These are phyloP conservation scores for Cheilosia urbana DNA, from an alignment of 2,888 invertebrate genomes.

Conservation along the genomic window DNA sequence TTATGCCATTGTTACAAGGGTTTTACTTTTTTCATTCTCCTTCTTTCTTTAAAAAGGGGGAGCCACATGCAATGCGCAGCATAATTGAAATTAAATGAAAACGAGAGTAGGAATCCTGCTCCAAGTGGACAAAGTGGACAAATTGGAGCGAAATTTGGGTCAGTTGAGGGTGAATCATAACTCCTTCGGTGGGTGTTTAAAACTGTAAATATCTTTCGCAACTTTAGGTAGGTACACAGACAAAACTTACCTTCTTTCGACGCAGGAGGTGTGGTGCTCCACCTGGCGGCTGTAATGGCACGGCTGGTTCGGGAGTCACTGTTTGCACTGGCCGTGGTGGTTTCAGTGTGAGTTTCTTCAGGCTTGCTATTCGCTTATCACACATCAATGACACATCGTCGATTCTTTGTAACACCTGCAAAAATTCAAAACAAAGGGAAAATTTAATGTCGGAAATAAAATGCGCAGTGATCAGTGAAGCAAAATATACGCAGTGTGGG, in stretches of 20 bases:
- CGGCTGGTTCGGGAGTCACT: constrained; percentile 90
- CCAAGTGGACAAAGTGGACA: constrained; percentile 34
- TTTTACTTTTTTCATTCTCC: not conserved
- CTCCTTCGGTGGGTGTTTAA: no score
- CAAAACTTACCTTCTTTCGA: constrained; percentile 82
- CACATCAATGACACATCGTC: constrained; percentile 98
- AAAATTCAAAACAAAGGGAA: constrained; percentile 52
- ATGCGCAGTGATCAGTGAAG: no score
- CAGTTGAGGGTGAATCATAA: constrained; percentile 38
- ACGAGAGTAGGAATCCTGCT: not conserved
- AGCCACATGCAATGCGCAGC: no score
- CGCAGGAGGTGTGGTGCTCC: constrained; percentile 84
- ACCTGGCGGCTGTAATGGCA: constrained; percentile 86
- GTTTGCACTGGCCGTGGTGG: constrained; percentile 91
- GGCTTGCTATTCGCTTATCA: constrained; percentile 90
- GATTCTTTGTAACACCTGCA: constrained; percentile 94
- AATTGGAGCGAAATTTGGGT: constrained; percentile 44
- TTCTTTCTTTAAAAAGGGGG: constrained; percentile 1
- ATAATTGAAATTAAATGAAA: not conserved
- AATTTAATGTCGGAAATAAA: not conserved
- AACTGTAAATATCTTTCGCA: not conserved
- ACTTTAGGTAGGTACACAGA: not conserved
- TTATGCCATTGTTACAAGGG: constrained; percentile 51
- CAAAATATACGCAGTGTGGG: no score
- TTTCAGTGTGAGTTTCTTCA: constrained; percentile 89